Evolutionary conservation across 1,140 invertebrate species (phyloP).

Genomic region (Himalopsyche phryganea): DNA sequence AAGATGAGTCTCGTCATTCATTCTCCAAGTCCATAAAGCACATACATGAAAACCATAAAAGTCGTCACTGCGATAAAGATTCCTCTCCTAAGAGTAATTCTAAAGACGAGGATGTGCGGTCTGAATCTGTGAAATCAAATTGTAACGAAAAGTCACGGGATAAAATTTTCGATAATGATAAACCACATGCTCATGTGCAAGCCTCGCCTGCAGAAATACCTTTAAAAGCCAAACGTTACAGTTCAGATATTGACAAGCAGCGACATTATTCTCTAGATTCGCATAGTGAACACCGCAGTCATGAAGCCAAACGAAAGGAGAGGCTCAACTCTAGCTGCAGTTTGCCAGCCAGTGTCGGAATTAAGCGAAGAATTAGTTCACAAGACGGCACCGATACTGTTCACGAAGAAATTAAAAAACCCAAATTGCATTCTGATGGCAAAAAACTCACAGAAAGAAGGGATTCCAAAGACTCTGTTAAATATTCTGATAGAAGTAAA

Average conservation of each 20-base stretch:
- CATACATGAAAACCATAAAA: conserved; percentile 24
- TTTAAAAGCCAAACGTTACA: conserved; percentile 26
- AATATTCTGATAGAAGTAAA: conserved; percentile 49
- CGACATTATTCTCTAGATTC: conserved; percentile 52
- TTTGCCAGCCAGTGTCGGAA: conserved; percentile 61
- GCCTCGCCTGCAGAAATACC: conserved; percentile 1
- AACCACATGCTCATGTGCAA: background rate
- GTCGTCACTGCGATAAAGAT: conserved; percentile 30
- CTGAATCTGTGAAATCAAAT: conserved; percentile 8
- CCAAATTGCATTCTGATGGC: conserved; percentile 60
- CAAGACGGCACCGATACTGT: conserved; percentile 65
- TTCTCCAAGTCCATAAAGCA: conserved; percentile 24
- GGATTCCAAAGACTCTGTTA: conserved; percentile 67
- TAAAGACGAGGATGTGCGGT: conserved; percentile 21
- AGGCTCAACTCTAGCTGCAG: conserved; percentile 56
- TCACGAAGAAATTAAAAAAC: conserved; percentile 68
- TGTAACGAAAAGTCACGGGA: conserved; percentile 20
- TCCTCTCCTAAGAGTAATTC: conserved; percentile 19
- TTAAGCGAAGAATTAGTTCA: conserved; percentile 72
- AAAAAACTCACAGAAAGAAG: conserved; percentile 57
- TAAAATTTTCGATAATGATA: conserved; percentile 18
- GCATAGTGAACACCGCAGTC: conserved; percentile 36
- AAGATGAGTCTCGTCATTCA: conserved; percentile 40
- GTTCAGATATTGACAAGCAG: conserved; percentile 42
- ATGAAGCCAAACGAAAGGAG: conserved; percentile 53